Evolutionary conservation across 2,888 invertebrate species (phyloP).

Genomic region (Limnephilus rhombicus): DNA sequence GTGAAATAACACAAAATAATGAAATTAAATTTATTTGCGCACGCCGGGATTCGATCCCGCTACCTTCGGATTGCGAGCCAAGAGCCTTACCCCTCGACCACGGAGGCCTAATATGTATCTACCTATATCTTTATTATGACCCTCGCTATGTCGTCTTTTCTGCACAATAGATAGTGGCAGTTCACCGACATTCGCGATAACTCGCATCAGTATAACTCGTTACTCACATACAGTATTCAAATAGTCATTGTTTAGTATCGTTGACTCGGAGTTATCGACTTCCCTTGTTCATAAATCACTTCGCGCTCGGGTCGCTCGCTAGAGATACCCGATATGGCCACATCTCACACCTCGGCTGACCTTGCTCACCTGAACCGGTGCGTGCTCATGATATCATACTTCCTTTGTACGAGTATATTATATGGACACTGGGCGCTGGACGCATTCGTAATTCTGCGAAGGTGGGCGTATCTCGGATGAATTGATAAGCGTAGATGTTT

Average conservation of each 20-base stretch:
- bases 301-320: background rate
- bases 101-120: too few species aligned
- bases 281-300: slow-evolving; percentile 3
- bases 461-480: background rate
- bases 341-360: background rate
- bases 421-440: background rate
- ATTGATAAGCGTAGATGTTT: background rate
- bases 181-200: background rate
- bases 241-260: background rate
- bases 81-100: too few species aligned
- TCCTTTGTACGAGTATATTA: background rate
- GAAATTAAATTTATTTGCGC: too few species aligned
- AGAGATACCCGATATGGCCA: background rate
- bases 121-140: too few species aligned
- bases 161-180: background rate
- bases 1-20: too few species aligned
- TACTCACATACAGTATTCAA: background rate
- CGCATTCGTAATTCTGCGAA: too few species aligned
- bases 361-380: background rate
- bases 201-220: background rate
- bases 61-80: too few species aligned
- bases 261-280: slow-evolving; percentile 13
- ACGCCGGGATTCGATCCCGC: too few species aligned
- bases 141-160: background rate
- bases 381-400: background rate